Percentiles rank a stretch among this genome's conserved stretches.
Evolutionary conservation across 1,140 invertebrate species (phyloP).

Genomic region (Drosophila nigromelanica): DNA sequence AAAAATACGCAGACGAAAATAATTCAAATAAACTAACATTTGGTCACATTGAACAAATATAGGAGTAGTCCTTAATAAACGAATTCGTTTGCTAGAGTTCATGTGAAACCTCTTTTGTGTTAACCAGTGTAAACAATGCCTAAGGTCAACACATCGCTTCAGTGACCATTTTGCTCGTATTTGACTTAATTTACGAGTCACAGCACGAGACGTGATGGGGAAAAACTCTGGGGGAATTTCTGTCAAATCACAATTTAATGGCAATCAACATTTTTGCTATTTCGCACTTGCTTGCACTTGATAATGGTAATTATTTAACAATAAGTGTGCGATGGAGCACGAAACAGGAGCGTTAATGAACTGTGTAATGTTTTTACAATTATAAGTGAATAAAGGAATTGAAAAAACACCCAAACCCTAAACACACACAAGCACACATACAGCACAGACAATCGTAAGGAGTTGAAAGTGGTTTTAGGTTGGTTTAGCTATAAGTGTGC

Average conservation of each 20-base stretch:
- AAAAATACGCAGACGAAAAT: too few relatives aligned
- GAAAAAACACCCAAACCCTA: not conserved
- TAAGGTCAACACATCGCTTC: slow-evolving; percentile 17
- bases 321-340: slow-evolving; percentile 66
- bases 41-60: not conserved
- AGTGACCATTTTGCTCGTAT: slow-evolving; percentile 42
- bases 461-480: not conserved
- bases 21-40: not conserved
- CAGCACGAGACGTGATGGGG: not conserved
- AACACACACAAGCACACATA: not conserved
- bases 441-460: not conserved
- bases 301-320: slow-evolving; percentile 78
- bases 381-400: slow-evolving; percentile 6
- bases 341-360: slow-evolving; percentile 64
- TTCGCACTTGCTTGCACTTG: slow-evolving; percentile 70
- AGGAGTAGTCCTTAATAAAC: too few relatives aligned
- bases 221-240: slow-evolving; percentile 13
- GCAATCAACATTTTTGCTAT: slow-evolving; percentile 65
- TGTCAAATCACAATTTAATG: slow-evolving; percentile 66
- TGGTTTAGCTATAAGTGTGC: slow-evolving; percentile 14
- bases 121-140: slow-evolving; percentile 5
- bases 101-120: not conserved
- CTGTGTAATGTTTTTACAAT: slow-evolving; percentile 63
- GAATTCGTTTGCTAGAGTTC: too few relatives aligned
- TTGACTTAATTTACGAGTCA: slow-evolving; percentile 45